phyloP scores from a whole-genome alignment of 2,797 vertebrate genomes.

The Adrianichthys oophorus region DNA sequence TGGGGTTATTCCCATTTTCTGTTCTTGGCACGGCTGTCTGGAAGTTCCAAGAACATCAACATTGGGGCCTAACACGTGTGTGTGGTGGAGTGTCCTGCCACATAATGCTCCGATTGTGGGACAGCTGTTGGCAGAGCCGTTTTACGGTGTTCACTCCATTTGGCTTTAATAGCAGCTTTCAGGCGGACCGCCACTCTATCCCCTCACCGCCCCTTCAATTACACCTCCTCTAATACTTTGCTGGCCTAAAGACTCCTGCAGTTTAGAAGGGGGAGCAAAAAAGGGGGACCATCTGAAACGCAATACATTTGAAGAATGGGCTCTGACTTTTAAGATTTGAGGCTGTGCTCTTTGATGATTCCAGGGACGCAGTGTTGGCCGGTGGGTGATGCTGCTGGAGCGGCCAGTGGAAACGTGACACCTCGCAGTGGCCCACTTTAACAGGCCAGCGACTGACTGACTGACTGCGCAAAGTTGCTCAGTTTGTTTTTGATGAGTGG shows the following conservation, averaged over 20 bases:
- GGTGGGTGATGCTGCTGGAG: slow-evolving; percentile 46
- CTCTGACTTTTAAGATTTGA: slow-evolving; percentile 65
- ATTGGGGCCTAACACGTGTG: slow-evolving; percentile 30
- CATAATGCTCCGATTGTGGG: slow-evolving; percentile 68
- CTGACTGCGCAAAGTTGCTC: slow-evolving; percentile 46
- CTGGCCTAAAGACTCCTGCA: slow-evolving; percentile 70
- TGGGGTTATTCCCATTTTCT: slow-evolving; percentile 36
- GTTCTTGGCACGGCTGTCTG: slow-evolving; percentile 43
- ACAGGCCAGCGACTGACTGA: slow-evolving; percentile 42
- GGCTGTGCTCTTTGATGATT: slow-evolving; percentile 55
- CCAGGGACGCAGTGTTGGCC: slow-evolving; percentile 36
- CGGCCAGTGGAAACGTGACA: slow-evolving; percentile 35
- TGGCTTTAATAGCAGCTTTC: slow-evolving; percentile 81
- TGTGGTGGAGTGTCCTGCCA: slow-evolving; percentile 47
- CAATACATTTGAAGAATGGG: slow-evolving; percentile 74
- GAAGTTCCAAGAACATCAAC: slow-evolving; percentile 50
- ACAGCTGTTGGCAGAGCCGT: slow-evolving; percentile 78
- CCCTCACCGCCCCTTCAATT: slow-evolving; percentile 80
- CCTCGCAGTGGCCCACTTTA: slow-evolving; percentile 54
- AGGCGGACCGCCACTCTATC: slow-evolving; percentile 73
- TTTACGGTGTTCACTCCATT: slow-evolving; percentile 77
- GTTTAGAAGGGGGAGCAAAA: slow-evolving; percentile 30
- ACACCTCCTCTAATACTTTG: slow-evolving; percentile 78
- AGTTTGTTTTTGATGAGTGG: slow-evolving; percentile 53
- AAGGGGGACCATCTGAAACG: slow-evolving; percentile 66